Evolutionary conservation across 2,797 vertebrate species (phyloP), one percentile per base, ranked within the genome.

Genomic region (Pangasius mekongensis): DNA sequence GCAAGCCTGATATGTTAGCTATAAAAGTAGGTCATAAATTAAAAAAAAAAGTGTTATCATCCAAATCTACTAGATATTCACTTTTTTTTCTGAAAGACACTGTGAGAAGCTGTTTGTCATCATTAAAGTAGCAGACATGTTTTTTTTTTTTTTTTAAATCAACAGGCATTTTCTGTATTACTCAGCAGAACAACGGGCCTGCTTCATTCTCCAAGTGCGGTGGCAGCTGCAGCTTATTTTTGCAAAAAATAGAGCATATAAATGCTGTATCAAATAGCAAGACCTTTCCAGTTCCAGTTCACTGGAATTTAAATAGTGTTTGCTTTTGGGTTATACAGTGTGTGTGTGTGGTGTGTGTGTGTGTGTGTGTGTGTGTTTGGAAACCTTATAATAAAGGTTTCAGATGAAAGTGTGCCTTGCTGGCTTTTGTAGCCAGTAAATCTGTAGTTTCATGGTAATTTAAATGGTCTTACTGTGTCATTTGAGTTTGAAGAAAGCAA

Each of bases 201-300:
- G 91, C 85, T 92, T 95, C 56, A 83, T 67, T 84, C 67, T 86
- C n/a, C 49, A 36, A 43, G 36, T 86, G 69, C 4, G n/a, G 84
- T 22, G 36, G 27, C 47, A 62, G 92, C 91, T 93, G 92, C 94
- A 94, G 91, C 94, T 71, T 84, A 92, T 94, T 94, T 90, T 90
- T 90, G 87, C 92, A 91, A 91, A 94, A 93, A 39, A 27, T 16
- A 58, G 14, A 84, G 18, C 13, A 56, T 69, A 69, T 67, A 60
- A 85, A 64, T 56, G 54, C 60, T 91, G 92, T 92, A 93, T 94
- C 88, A 94, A 93, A 94, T 92, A 92, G 90, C 94, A 94, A 95
- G 93, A 94, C 92, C 91, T 86, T 95, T 95, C 92, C 92, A 54
- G 94, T 94, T 94, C 89, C 89, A 93, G 91, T 73, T 94, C 94